Evolutionary conservation across 2,797 vertebrate species (phyloP), one percentile per base, ranked within the genome.

Genomic region (Peromyscus attwateri): DNA sequence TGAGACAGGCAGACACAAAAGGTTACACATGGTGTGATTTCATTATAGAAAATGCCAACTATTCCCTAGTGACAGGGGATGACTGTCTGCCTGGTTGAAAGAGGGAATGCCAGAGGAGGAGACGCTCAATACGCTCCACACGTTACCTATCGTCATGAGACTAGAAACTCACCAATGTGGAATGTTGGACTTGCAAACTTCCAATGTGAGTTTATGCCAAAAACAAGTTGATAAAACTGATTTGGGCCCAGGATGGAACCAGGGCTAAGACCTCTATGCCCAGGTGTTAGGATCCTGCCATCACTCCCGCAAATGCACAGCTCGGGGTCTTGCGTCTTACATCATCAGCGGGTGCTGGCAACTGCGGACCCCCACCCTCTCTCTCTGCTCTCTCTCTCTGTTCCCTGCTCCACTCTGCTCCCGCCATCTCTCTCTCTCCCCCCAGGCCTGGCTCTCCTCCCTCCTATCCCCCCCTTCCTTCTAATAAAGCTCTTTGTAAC

Each of bases 121-220:
- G 11, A 60, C 37, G 13, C 27, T 55, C 34, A 2, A 52, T 1
- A 17, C 4, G 0, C 17, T 46, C 10, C 3, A 19, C 14, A 3
- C 9, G 25, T 70, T n/a, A n/a, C 66, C 66, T 87, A 1, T 1
- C 1, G 13, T 37, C 34, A 46, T 27, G 7, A 46, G 40, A 60
- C 19, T 31, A 31, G 46, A 27, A 43, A 76, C 12, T 34, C 40
- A 55, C 8, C 13, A 55, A 14, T 29, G 17, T 19, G 25, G 19
- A 6, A 68, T 71, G 70, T 62, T 10, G 3, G 71, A 52, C 21
- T 25, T 82, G 49, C 7, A 75, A 23, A 55, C 40, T 19, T 83
- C 8, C 46, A 40, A 6, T 2, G 68, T 73, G 85, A 87, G 34
- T 71, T 27, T 68, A 71, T 52, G 84, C 66, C 46, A 87, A 70